These are phyloP conservation scores for Amyelois transitella DNA, from an alignment of 1,140 invertebrate species.

Conservation along the genomic window DNA sequence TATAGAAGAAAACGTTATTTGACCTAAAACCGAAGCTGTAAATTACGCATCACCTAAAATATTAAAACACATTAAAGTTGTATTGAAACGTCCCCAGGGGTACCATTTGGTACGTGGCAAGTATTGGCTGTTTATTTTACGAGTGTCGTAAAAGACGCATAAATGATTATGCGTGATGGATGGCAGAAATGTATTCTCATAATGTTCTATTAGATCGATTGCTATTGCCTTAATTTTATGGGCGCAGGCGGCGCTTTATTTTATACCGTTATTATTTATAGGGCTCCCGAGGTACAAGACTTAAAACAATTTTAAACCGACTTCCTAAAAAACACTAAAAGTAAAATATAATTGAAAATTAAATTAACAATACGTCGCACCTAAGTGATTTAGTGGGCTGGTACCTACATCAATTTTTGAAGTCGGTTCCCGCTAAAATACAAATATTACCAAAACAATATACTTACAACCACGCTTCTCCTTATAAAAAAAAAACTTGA, in stretches of 20 bases:
- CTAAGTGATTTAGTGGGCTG: not conserved
- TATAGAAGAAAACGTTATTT: too few relatives aligned
- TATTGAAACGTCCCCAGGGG: not conserved
- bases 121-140: conserved; percentile 4
- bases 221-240: not conserved
- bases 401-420: too few relatives aligned
- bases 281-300: not conserved
- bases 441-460: too few relatives aligned
- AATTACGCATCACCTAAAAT: too few relatives aligned
- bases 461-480: too few relatives aligned
- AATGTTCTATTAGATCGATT: not conserved
- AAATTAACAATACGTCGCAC: too few relatives aligned
- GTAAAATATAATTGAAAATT: too few relatives aligned
- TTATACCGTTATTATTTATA: not conserved
- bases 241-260: not conserved
- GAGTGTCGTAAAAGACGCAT: not conserved
- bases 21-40: too few relatives aligned
- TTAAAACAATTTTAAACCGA: too few relatives aligned
- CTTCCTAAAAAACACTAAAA: too few relatives aligned
- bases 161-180: conserved; percentile 3
- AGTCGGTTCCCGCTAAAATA: too few relatives aligned
- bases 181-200: not conserved
- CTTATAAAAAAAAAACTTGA: too few relatives aligned
- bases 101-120: not conserved
- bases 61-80: not conserved